Base-by-base conservation (phyloP, 2,888 invertebrate genomes). In the Eulithis testata region DNA sequence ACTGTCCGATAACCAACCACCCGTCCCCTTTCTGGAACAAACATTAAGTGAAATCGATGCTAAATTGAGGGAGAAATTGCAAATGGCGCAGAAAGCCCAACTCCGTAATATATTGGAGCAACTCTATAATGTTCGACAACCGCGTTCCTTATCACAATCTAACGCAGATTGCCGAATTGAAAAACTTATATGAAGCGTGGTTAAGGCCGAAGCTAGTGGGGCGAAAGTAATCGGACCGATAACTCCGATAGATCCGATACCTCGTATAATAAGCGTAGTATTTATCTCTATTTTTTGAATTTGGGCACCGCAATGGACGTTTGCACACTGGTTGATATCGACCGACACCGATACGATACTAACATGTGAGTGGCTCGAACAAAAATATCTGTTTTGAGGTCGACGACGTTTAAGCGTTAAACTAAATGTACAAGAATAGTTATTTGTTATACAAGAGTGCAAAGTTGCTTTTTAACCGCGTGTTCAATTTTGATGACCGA, bases 1-100 rank as follows among this genome's bases (percentile, higher is more conserved):
- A 49, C 21, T 49, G 21, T 4, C 49, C 49, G 49, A 49, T 21
- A 49, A 14, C 12, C 8, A 47, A 47, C 47, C 47, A 6, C 31
- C 31, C 9, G 40, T 40, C 43, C 51, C 21, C 44, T 55, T 21
- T 44, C 43, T 44, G 31, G 14, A 62, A 57, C 40, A 52, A 56
- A 57, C 31, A 40, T 44, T 45, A 51, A 52, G 14, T 27, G 45
- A 60, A 65, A 70, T 68, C 69, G 69, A 68, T 66, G 61, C 49
- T 53, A 57, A 64, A 64, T 66, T 66, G 73, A 74, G 68, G 65
- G 71, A 65, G 70, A 71, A 69, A 69, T 69, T 63, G 58, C 65
- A 74, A 78, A 77, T 74, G 73, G 71, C 50, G 69, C 67, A 70
- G 73, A 76, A 76, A 74, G 65, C 60, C 73, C 65, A 76, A 77